Percentiles rank a stretch among this genome's conserved stretches.
Conservation (phyloP, 2,797 vertebrate species). For the Epinephelus coioides region DNA sequence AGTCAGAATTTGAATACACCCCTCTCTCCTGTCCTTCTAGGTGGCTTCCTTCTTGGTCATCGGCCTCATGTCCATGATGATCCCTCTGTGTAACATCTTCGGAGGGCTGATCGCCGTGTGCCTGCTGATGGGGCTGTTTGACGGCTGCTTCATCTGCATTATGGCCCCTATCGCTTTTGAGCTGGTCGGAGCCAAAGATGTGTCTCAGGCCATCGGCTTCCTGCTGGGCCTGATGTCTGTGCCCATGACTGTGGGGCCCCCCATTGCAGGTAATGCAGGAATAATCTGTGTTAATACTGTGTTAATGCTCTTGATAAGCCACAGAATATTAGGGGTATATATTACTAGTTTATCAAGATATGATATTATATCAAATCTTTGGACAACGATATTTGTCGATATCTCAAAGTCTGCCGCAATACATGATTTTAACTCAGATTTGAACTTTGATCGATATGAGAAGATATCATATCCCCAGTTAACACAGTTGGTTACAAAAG, state of each 20-base stretch:
- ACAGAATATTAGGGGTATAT: not conserved
- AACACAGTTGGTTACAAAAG: too few species aligned
- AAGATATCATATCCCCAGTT: too few species aligned
- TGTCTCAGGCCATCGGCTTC: constrained; percentile 97
- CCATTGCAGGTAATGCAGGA: constrained; percentile 92
- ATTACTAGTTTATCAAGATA: too few species aligned
- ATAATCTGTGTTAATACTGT: too few species aligned
- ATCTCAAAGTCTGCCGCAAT: too few species aligned
- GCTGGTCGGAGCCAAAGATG: constrained; percentile 91
- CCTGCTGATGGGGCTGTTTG: constrained; percentile 96
- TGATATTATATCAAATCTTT: too few species aligned
- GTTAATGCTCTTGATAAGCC: not conserved
- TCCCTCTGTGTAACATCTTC: constrained; percentile 91
- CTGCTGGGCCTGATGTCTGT: constrained; percentile 96
- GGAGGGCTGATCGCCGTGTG: constrained; percentile 93
- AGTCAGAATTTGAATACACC: too few species aligned
- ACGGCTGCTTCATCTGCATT: constrained; percentile 98
- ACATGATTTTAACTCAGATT: too few species aligned
- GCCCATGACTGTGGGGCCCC: constrained; percentile 96
- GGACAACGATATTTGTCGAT: accelerated
- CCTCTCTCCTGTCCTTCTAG: constrained; percentile 71
- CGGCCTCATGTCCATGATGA: constrained; percentile 98
- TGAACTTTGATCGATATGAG: too few species aligned
- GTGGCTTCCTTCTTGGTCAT: constrained; percentile 95
- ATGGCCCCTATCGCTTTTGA: constrained; percentile 99